phyloP scores from a whole-genome alignment of 2,113 vertebrate genomes.

The Pyxicephalus adspersus region DNA sequence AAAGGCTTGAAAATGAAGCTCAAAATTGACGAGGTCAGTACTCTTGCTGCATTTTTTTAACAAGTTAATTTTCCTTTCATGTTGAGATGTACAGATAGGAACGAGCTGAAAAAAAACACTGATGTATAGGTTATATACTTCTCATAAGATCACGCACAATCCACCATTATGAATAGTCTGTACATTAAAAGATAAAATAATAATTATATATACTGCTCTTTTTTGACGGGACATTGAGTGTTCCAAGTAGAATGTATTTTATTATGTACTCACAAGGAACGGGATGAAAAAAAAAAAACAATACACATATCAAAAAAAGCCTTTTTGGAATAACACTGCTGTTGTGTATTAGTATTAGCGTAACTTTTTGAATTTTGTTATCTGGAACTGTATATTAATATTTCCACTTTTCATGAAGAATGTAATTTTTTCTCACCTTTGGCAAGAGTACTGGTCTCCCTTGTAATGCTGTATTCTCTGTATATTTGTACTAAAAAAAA shows the following conservation, averaged over 20 bases:
- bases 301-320: constrained; percentile 66
- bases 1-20: constrained; percentile 68
- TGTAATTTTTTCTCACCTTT: constrained; percentile 61
- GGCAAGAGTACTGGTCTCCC: constrained; percentile 78
- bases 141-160: constrained; percentile 69
- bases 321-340: constrained; percentile 66
- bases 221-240: constrained; percentile 61
- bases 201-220: constrained; percentile 65
- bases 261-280: constrained; percentile 54
- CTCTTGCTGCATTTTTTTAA: constrained; percentile 86
- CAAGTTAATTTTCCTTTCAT: constrained; percentile 82
- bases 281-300: constrained; percentile 49
- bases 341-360: constrained; percentile 65
- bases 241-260: constrained; percentile 58
- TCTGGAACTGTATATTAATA: constrained; percentile 59
- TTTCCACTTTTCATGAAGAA: constrained; percentile 62
- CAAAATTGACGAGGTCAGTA: constrained; percentile 79
- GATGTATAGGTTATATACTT: constrained; percentile 68
- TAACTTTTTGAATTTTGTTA: constrained; percentile 56
- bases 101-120: constrained; percentile 67
- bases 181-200: constrained; percentile 66
- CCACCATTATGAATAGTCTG: constrained; percentile 67
- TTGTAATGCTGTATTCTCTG: constrained; percentile 70
- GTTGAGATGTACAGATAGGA: constrained; percentile 61
- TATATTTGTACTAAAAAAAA: constrained; percentile 61